These are phyloP conservation scores for Semotilus atromaculatus DNA, from an alignment of 2,797 vertebrate species.

Conservation along the genomic window DNA sequence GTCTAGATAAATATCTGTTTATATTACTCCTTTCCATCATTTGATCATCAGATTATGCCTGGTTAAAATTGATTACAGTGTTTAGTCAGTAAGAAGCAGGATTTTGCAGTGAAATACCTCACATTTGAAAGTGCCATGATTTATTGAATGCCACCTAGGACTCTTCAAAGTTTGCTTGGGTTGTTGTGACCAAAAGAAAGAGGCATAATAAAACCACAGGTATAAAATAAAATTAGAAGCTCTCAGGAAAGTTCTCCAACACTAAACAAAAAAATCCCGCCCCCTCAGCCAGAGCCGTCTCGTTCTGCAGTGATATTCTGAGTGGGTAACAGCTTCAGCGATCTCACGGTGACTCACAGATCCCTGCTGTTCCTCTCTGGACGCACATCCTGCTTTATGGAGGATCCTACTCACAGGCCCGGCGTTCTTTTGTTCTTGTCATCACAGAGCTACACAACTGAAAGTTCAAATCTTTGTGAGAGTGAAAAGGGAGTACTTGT, in stretches of 20 bases:
- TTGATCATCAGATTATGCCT: background rate
- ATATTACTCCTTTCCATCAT: background rate
- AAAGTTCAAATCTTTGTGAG: background rate
- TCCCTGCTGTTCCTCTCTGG: slow-evolving; percentile 75
- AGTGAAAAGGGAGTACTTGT: background rate
- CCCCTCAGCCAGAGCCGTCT: slow-evolving; percentile 19
- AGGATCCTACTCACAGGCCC: slow-evolving; percentile 61
- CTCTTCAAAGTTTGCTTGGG: background rate
- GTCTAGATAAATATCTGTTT: background rate
- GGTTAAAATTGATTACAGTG: background rate
- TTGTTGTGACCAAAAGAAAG: background rate
- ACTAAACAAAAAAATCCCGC: background rate
- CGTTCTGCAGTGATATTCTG: slow-evolving; percentile 40
- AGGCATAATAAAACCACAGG: slow-evolving; percentile 25
- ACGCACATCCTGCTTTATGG: slow-evolving; percentile 74
- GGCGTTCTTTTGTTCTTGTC: background rate
- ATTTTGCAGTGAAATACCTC: background rate
- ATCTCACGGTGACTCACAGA: slow-evolving; percentile 69
- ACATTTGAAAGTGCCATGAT: background rate
- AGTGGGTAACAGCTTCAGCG: slow-evolving; percentile 46
- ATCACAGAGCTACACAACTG: background rate
- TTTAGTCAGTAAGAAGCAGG: background rate
- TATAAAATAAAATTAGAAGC: slow-evolving; percentile 20
- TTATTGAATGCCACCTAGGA: background rate
- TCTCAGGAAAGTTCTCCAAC: slow-evolving; percentile 21